Base-by-base conservation (phyloP, 1,140 invertebrate species). In the Camponotus floridanus region DNA sequence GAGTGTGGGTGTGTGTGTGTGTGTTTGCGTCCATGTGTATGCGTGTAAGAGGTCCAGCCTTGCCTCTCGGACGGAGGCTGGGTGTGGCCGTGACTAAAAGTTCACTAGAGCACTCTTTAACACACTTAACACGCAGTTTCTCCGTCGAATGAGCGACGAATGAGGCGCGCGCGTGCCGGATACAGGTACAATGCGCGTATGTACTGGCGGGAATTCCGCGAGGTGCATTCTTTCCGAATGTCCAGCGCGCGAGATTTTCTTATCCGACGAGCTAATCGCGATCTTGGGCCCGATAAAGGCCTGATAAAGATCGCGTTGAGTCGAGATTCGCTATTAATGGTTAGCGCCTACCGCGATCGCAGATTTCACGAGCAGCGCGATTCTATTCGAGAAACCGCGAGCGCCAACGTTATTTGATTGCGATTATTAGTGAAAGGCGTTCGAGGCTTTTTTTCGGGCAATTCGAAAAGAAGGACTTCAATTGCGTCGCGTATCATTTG, bases 61-160 rank as follows among this genome's bases (percentile, higher is more conserved):
- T 92, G 92, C 93, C 92, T 88, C 92, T 88, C 92, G 92, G 85
- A 92, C 90, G 86, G 90, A 91, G 90, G 88, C 92, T 94, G 94
- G 94, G 94, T 95, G 94, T 94, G 94, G 94, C 92, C 94, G 93
- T 95, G 94, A 93, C 94, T 95, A 94, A 95, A 95, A 95, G 94
- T 95, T 95, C 94, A 95, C 92, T 93, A 88, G 93, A 95, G 94
- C 94, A 93, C 91, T 91, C 91, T 91, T 83, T 92, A 90, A 88
- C 88, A 88, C 91, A 90, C 87, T 90, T 83, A 90, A 90, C 62
- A 45, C 86, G 74, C 86, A 86, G 83, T 90, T 90, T 90, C 89
- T 79, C 81, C 86, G 76, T 45, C 36, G 76, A 65, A 79, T 70
- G 74, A 65, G n/a, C 78, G 57, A 76, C 57, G 39, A 61, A 51